A percentile compares a stretch with the other conserved stretches of the same genome.
Conservation (phyloP, 2,797 vertebrate species). For the Megalops cyprinoides region DNA sequence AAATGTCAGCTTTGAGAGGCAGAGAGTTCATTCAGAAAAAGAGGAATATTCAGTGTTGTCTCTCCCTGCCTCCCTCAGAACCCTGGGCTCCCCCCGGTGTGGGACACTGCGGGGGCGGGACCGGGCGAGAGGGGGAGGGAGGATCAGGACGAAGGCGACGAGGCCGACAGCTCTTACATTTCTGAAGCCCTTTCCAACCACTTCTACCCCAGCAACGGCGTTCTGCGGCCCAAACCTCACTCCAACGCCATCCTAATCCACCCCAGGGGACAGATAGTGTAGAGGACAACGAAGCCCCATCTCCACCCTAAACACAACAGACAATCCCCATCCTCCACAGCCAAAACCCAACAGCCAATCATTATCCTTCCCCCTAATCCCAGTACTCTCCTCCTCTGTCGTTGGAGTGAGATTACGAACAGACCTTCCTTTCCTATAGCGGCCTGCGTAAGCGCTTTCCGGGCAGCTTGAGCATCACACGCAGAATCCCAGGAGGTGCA, state of each 20-base stretch:
- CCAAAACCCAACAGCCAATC: neutral
- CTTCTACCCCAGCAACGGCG: slow-evolving; percentile 85
- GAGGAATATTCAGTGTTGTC: no score
- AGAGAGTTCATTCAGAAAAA: no score
- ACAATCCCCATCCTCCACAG: neutral
- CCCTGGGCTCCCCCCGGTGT: slow-evolving; percentile 37
- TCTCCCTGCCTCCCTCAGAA: slow-evolving; percentile 28
- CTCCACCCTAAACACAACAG: neutral
- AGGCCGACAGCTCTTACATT: slow-evolving; percentile 68
- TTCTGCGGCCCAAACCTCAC: slow-evolving; percentile 80
- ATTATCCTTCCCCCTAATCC: neutral
- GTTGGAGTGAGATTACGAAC: no score
- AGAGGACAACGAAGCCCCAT: slow-evolving; percentile 23
- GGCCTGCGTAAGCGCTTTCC: no score
- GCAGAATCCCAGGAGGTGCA: no score
- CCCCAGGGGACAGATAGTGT: slow-evolving; percentile 63
- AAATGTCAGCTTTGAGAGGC: neutral
- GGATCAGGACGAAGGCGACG: slow-evolving; percentile 46
- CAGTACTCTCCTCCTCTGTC: neutral
- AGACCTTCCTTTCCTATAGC: no score
- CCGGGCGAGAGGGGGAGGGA: slow-evolving; percentile 56
- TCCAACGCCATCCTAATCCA: slow-evolving; percentile 85
- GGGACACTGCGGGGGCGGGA: slow-evolving; percentile 44
- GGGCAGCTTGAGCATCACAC: no score
- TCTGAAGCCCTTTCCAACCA: slow-evolving; percentile 82